Evolutionary conservation across 2,888 invertebrate genomes (phyloP).

Genomic region (Criorhina ranunculi): DNA sequence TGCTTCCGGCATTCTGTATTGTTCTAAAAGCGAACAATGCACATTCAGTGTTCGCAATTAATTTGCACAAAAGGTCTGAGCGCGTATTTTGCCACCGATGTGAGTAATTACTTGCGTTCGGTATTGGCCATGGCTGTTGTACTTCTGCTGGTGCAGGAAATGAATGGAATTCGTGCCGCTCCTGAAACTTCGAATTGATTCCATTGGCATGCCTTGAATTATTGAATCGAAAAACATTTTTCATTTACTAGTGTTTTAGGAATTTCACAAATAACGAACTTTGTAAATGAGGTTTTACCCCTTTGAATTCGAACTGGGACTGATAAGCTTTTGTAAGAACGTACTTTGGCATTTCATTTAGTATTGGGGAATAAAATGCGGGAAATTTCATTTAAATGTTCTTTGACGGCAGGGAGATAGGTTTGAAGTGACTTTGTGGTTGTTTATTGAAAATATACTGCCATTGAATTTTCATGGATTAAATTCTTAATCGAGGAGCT

Average conservation of each 20-base stretch:
- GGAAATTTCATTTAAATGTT: too few species aligned
- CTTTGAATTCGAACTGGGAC: not conserved
- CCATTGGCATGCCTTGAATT: conserved; percentile 7
- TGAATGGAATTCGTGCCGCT: conserved; percentile 10
- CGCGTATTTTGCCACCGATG: conserved; percentile 39
- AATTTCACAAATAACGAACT: not conserved
- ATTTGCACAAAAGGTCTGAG: conserved; percentile 44
- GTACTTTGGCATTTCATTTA: too few species aligned
- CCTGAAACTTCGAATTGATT: not conserved
- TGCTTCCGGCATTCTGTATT: not conserved
- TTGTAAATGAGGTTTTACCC: not conserved
- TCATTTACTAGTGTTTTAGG: not conserved
- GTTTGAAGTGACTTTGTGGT: too few species aligned
- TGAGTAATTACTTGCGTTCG: conserved; percentile 41
- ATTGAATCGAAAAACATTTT: not conserved
- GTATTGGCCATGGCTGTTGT: conserved; percentile 7
- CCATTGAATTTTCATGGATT: too few species aligned
- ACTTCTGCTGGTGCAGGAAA: not conserved
- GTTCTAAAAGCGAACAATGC: conserved; percentile 3
- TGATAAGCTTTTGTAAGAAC: not conserved
- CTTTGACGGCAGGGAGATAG: too few species aligned
- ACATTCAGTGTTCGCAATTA: conserved; percentile 27
- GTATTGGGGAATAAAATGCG: too few species aligned
- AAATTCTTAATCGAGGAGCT: too few species aligned
- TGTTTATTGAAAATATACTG: too few species aligned